A percentile compares a stretch with the other conserved stretches of the same genome.
Conservation (phyloP, 2,113 vertebrate genomes). For the Hyaena hyaena region DNA sequence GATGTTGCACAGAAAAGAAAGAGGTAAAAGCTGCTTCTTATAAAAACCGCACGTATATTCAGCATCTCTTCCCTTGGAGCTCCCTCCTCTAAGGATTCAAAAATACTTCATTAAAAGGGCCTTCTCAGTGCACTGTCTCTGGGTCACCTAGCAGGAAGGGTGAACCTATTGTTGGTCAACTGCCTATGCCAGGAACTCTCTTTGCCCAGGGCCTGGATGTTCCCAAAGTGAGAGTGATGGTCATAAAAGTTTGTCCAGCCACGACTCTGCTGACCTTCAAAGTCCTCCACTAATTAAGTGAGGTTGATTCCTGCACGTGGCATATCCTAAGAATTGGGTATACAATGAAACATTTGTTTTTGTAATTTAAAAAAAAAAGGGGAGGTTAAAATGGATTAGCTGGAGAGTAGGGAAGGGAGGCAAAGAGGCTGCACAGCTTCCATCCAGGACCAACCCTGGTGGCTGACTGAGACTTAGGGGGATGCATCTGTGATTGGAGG, state of each 20-base stretch:
- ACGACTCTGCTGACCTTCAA: not conserved
- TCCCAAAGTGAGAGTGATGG: not conserved
- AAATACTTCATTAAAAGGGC: slow-evolving; percentile 59
- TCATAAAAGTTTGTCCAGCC: not conserved
- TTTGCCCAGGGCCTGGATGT: not conserved
- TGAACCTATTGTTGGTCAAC: not conserved
- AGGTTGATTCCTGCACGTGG: not conserved
- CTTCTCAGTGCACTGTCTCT: slow-evolving; percentile 11
- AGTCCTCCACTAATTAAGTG: not conserved
- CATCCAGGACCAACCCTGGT: not conserved
- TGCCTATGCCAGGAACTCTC: not conserved
- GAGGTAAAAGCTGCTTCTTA: slow-evolving; percentile 68
- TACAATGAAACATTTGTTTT: slow-evolving; percentile 60
- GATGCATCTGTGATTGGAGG: not conserved
- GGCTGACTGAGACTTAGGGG: not conserved
- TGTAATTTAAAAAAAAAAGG: not conserved
- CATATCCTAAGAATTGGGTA: not conserved
- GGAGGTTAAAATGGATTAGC: slow-evolving; percentile 51
- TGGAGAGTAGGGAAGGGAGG: not conserved
- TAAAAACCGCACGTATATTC: slow-evolving; percentile 43
- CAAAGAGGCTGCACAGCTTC: not conserved
- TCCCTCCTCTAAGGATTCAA: slow-evolving; percentile 67
- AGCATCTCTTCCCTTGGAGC: slow-evolving; percentile 33
- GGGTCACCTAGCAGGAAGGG: not conserved
- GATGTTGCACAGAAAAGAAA: slow-evolving; percentile 69